Evolutionary conservation across 2,888 invertebrate genomes (phyloP).

Genomic region (Listrodromus nycthemerus): DNA sequence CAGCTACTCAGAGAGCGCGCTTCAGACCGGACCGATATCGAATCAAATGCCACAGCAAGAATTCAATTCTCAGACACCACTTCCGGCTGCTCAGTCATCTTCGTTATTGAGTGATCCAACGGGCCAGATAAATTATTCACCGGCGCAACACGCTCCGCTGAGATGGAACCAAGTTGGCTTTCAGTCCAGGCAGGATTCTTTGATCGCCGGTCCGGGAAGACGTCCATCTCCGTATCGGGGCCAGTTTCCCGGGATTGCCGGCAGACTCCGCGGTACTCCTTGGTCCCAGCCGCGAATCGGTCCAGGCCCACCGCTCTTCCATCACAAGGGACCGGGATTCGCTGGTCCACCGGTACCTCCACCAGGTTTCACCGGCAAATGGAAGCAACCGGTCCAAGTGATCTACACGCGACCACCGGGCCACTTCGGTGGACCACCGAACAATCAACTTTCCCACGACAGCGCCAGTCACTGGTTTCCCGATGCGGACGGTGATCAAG

Average conservation of each 20-base stretch:
- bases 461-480: conserved; percentile 77
- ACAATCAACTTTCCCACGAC: conserved; percentile 73
- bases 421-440: conserved; percentile 65
- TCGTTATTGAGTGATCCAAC: neutral
- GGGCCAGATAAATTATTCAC: conserved; percentile 15
- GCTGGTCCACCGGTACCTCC: conserved; percentile 48
- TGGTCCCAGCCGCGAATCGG: conserved; percentile 72
- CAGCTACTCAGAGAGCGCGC: neutral
- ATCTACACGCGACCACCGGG: conserved; percentile 78
- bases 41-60: conserved; percentile 13
- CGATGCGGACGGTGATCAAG: conserved; percentile 63
- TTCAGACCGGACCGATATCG: neutral
- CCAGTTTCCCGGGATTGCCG: neutral
- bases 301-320: conserved; percentile 58
- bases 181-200: conserved; percentile 51
- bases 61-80: neutral
- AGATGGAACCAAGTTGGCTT: conserved; percentile 46
- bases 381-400: conserved; percentile 74
- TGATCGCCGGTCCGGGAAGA: conserved; percentile 37
- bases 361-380: neutral
- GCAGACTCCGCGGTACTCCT: conserved; percentile 41
- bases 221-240: conserved; percentile 49
- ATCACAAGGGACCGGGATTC: conserved; percentile 70
- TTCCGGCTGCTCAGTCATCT: neutral
- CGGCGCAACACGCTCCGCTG: conserved; percentile 1